Percentiles rank a stretch among this genome's conserved stretches.
Evolutionary conservation across 2,888 invertebrate genomes (phyloP).

Genomic region (Portevinia maculata): DNA sequence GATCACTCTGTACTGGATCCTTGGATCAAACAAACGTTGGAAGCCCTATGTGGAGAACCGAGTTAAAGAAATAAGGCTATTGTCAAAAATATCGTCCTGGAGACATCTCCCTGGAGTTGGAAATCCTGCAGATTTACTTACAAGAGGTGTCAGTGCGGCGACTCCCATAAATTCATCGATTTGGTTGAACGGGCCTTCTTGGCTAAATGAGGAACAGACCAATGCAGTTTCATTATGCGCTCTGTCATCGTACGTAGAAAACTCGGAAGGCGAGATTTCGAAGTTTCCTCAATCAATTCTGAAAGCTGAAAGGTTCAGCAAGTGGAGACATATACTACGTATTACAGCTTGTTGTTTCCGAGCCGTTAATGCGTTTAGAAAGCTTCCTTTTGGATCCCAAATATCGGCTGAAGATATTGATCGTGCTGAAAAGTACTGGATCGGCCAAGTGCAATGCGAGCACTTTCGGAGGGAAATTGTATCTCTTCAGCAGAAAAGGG

Average conservation of each 20-base stretch:
- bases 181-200: neutral
- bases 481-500: too few species aligned
- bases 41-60: slow-evolving; percentile 25
- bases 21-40: slow-evolving; percentile 15
- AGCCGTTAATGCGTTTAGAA: neutral
- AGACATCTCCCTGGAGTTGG: slow-evolving; percentile 3
- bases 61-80: neutral
- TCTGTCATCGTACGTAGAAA: too few species aligned
- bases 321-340: too few species aligned
- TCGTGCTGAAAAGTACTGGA: too few species aligned
- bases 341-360: too few species aligned
- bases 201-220: neutral
- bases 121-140: neutral
- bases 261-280: too few species aligned
- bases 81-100: neutral
- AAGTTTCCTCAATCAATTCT: neutral
- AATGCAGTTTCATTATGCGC: too few species aligned
- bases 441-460: too few species aligned
- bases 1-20: slow-evolving; percentile 26
- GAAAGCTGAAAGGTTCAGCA: neutral
- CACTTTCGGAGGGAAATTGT: too few species aligned
- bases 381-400: neutral
- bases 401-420: slow-evolving; percentile 11
- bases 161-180: too few species aligned
- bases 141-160: too few species aligned